Evolutionary conservation across 2,888 invertebrate genomes (phyloP).

Genomic region (Rhopalosiphum nymphaeae): DNA sequence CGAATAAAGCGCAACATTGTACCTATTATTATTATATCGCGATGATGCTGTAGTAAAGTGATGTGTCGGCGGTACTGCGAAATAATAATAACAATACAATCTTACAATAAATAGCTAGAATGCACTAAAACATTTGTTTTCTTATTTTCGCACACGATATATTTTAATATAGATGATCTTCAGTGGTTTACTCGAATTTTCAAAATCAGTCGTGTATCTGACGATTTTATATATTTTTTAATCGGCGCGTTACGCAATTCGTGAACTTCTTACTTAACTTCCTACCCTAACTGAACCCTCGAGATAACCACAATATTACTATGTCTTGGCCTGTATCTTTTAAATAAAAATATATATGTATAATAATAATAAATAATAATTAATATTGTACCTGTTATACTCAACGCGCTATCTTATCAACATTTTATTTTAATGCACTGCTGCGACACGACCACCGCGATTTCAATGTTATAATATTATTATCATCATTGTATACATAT

Average conservation of each 20-base stretch:
- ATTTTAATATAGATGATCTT: not conserved
- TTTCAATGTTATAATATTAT: not conserved
- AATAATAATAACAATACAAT: not conserved
- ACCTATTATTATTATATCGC: not conserved
- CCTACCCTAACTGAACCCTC: not conserved
- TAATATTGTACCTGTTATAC: not conserved
- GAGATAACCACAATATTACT: not conserved
- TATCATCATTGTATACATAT: not conserved
- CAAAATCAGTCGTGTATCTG: not conserved
- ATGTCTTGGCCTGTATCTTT: not conserved
- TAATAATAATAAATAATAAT: not conserved
- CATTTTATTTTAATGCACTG: conserved; percentile 6
- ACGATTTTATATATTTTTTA: not conserved
- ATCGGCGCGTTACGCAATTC: not conserved
- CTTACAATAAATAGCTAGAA: not conserved
- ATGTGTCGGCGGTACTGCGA: not conserved
- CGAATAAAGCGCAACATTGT: not conserved
- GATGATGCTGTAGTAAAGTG: not conserved
- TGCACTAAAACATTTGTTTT: not conserved
- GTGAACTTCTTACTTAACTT: not conserved
- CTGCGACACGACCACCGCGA: not conserved
- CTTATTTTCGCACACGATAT: not conserved
- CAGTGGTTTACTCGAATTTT: not conserved
- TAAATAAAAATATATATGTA: not conserved
- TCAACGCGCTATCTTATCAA: not conserved